Percentiles rank a stretch among this genome's conserved stretches.
Evolutionary conservation across 1,140 invertebrate species (phyloP).

Genomic region (Notospermus geniculatus): DNA sequence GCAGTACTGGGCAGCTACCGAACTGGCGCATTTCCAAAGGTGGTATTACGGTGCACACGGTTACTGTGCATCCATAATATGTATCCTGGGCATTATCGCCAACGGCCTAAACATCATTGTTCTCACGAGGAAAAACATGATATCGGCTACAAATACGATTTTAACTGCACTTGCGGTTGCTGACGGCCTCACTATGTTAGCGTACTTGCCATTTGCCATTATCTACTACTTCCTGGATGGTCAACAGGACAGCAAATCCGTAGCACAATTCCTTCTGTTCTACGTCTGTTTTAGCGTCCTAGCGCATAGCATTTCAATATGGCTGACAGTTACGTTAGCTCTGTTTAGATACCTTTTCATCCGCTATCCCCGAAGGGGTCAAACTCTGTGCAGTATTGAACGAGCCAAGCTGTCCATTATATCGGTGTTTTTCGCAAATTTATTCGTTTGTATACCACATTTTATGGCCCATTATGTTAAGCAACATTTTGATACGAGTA

Average conservation of each 20-base stretch:
- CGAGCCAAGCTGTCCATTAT: slow-evolving; percentile 73
- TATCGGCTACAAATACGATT: slow-evolving; percentile 77
- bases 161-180: slow-evolving; percentile 80
- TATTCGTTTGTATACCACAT: slow-evolving; percentile 76
- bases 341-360: slow-evolving; percentile 71
- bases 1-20: slow-evolving; percentile 13
- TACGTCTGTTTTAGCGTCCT: slow-evolving; percentile 70
- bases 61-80: slow-evolving; percentile 71
- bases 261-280: slow-evolving; percentile 43
- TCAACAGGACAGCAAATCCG: slow-evolving; percentile 19
- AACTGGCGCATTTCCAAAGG: slow-evolving; percentile 29
- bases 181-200: slow-evolving; percentile 79
- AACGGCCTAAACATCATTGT: slow-evolving; percentile 89
- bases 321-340: slow-evolving; percentile 86
- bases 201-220: slow-evolving; percentile 49
- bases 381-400: slow-evolving; percentile 73
- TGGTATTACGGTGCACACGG: slow-evolving; percentile 64
- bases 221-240: slow-evolving; percentile 44
- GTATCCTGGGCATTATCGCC: slow-evolving; percentile 82
- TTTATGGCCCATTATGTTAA: slow-evolving; percentile 69
- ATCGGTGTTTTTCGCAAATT: slow-evolving; percentile 69
- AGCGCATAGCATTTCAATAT: slow-evolving; percentile 90
- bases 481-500: not conserved
- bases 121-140: slow-evolving; percentile 79
- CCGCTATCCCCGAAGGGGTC: slow-evolving; percentile 55